phyloP scores from a whole-genome alignment of 2,888 invertebrate genomes.

The Cheilosia scutellata region DNA sequence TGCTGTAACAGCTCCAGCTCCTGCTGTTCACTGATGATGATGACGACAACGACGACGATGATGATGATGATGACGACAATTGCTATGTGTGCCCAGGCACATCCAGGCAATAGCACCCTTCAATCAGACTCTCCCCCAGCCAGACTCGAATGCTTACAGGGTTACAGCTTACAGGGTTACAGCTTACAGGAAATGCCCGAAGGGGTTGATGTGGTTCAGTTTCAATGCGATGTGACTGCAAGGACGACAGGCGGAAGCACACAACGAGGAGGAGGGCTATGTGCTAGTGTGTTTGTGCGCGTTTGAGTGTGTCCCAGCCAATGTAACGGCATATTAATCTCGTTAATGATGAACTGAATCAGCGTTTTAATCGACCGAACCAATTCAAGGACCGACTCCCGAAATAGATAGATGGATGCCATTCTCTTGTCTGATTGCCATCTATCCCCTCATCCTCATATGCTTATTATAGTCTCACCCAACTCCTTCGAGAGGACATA shows the following conservation, averaged over 20 bases:
- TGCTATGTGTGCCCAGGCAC: conserved; percentile 59
- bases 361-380: conserved; percentile 79
- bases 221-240: conserved; percentile 68
- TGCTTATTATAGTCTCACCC: conserved; percentile 45
- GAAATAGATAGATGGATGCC: conserved; percentile 72
- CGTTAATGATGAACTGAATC: conserved; percentile 85
- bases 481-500: conserved; percentile 3
- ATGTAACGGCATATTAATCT: conserved; percentile 84
- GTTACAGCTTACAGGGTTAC: no score
- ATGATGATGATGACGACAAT: conserved; percentile 67
- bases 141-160: conserved; percentile 53
- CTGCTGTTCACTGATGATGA: conserved; percentile 26
- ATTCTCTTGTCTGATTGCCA: conserved; percentile 74
- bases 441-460: conserved; percentile 15
- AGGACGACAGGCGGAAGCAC: conserved; percentile 51
- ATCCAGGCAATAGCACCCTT: conserved; percentile 61
- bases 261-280: background rate
- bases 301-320: conserved; percentile 78
- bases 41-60: conserved; percentile 44
- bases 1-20: conserved; percentile 27
- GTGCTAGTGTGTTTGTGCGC: conserved; percentile 75
- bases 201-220: conserved; percentile 68
- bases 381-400: conserved; percentile 70
- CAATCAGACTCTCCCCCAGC: conserved; percentile 28
- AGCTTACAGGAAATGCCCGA: conserved; percentile 58